These are phyloP conservation scores for Circaetus gallicus DNA, from an alignment of 2,113 vertebrate species.

Conservation along the genomic window DNA sequence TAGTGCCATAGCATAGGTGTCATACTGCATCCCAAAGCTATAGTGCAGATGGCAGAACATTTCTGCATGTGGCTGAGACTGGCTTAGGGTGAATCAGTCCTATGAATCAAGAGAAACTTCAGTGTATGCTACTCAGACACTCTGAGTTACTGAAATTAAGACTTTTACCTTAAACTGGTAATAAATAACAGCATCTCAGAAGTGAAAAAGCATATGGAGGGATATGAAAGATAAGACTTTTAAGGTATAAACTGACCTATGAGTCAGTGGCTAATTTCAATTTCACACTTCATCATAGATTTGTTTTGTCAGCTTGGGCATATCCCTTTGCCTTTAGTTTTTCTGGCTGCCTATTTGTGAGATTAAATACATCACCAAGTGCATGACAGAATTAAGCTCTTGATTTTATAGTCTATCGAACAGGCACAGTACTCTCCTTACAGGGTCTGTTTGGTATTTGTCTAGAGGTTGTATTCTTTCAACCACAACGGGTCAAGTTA, in stretches of 20 bases:
- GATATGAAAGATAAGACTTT: background rate
- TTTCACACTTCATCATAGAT: background rate
- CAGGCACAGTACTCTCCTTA: background rate
- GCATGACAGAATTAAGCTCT: background rate
- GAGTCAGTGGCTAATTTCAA: background rate
- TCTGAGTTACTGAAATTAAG: background rate
- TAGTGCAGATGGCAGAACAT: background rate
- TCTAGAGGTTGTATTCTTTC: background rate
- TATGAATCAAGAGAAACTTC: background rate
- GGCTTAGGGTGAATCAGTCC: background rate
- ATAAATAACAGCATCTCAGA: background rate
- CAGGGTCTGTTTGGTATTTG: background rate
- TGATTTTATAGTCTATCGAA: background rate
- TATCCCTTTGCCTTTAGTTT: background rate
- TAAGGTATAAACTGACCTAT: background rate
- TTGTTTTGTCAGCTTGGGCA: background rate
- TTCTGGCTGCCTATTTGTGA: background rate
- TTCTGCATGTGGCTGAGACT: background rate
- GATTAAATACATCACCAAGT: background rate
- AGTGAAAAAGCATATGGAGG: background rate
- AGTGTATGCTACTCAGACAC: background rate
- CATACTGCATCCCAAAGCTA: background rate
- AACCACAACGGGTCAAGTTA: background rate
- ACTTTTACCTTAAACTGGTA: background rate
- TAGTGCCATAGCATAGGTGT: background rate